Conservation (phyloP, 1,140 invertebrate genomes). For the Ptiloglossa arizonensis region DNA sequence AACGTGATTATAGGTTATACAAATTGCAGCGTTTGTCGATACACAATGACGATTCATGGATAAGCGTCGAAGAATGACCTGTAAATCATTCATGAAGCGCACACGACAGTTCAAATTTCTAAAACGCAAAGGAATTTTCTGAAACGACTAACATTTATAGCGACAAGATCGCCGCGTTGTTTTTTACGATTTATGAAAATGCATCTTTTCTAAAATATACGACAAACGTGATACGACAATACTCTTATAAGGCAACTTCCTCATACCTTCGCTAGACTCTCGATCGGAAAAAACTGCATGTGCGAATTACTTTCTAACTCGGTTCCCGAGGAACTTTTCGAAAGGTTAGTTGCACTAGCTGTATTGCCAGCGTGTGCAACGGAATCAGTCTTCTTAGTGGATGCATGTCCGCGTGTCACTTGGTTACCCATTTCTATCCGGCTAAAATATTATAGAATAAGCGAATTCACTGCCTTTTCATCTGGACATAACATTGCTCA, state of each 20-base stretch:
- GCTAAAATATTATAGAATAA: conserved; percentile 19
- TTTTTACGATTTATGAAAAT: background rate
- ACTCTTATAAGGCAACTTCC: background rate
- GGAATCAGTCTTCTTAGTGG: conserved; percentile 45
- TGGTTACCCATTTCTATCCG: conserved; percentile 71
- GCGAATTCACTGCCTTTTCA: conserved; percentile 10
- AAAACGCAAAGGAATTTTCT: background rate
- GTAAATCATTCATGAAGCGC: conserved; percentile 7
- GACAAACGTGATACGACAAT: background rate
- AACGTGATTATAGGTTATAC: background rate
- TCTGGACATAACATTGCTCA: conserved; percentile 31
- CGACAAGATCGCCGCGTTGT: background rate
- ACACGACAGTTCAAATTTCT: background rate
- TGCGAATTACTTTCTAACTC: conserved; percentile 83
- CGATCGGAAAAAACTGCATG: conserved; percentile 86
- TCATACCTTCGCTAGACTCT: conserved; percentile 86
- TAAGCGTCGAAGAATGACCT: background rate
- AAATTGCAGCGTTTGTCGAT: background rate
- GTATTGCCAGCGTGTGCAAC: conserved; percentile 34
- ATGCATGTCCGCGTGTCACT: conserved; percentile 57
- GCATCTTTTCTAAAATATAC: too few relatives aligned
- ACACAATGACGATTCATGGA: background rate
- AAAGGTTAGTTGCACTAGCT: conserved; percentile 78
- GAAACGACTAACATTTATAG: background rate
- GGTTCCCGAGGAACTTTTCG: conserved; percentile 83